phyloP scores from a whole-genome alignment of 2,888 invertebrate species.

The Chloromyia formosa region DNA sequence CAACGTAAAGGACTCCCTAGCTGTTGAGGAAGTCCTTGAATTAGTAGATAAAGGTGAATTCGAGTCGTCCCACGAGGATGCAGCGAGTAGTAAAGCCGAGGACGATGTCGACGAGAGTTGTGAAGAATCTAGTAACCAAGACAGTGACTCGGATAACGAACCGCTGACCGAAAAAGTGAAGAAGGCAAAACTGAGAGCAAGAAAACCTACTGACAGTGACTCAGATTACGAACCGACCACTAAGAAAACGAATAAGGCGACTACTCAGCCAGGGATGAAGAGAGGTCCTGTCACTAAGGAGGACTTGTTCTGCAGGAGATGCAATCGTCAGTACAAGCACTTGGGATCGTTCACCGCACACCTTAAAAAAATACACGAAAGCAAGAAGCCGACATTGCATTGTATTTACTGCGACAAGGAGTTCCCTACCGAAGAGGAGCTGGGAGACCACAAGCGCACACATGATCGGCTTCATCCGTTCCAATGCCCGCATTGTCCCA shows the following conservation, averaged over 20 bases:
- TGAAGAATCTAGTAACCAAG: background rate
- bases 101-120: no score
- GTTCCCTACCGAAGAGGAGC: background rate
- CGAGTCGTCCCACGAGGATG: background rate
- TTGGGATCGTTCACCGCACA: background rate
- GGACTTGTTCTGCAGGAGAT: background rate
- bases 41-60: background rate
- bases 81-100: no score
- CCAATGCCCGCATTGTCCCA: constrained; percentile 47
- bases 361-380: background rate
- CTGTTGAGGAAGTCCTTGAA: no score
- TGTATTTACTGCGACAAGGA: constrained; percentile 20
- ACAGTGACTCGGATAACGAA: background rate
- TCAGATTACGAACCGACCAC: no score
- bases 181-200: no score
- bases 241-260: no score
- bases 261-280: no score
- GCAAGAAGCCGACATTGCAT: background rate
- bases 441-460: constrained; percentile 1
- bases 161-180: background rate
- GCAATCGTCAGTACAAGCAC: constrained; percentile 21
- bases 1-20: no score
- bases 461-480: constrained; percentile 16
- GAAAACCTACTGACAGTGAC: no score
- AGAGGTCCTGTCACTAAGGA: no score